phyloP scores from a whole-genome alignment of 2,113 vertebrate genomes.

The Crypturellus undulatus region DNA sequence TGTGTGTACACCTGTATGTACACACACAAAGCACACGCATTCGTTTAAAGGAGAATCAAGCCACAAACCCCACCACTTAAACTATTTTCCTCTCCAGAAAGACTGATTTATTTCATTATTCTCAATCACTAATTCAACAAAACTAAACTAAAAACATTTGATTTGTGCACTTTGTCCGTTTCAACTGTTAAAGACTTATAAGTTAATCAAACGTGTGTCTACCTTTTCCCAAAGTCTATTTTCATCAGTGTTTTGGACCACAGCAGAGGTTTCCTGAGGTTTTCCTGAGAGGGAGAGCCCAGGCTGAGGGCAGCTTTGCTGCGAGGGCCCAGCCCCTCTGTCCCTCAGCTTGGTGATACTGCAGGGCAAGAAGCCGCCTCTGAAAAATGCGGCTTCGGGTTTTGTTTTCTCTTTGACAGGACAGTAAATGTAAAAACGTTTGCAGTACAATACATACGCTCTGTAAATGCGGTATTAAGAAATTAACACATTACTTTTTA shows the following conservation, averaged over 20 bases:
- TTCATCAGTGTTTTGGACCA: background rate
- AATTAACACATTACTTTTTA: background rate
- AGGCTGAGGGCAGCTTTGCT: background rate
- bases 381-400: background rate
- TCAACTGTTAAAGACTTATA: background rate
- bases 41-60: background rate
- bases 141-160: background rate
- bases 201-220: background rate
- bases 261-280: background rate
- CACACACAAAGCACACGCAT: accelerated
- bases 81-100: background rate
- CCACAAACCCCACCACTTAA: background rate
- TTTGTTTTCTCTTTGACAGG: background rate
- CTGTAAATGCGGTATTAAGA: background rate
- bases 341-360: background rate
- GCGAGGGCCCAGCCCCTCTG: background rate
- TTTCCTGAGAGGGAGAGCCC: background rate
- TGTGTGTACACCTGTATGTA: accelerated
- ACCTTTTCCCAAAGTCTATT: background rate
- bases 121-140: background rate
- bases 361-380: background rate
- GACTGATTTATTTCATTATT: background rate
- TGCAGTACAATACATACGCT: too few species aligned
- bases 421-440: background rate
- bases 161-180: background rate